Percentiles rank a stretch among this genome's conserved stretches.
These are phyloP conservation scores for Brachionus koreanus DNA, from an alignment of 1,140 invertebrate genomes.

Conservation along the genomic window DNA sequence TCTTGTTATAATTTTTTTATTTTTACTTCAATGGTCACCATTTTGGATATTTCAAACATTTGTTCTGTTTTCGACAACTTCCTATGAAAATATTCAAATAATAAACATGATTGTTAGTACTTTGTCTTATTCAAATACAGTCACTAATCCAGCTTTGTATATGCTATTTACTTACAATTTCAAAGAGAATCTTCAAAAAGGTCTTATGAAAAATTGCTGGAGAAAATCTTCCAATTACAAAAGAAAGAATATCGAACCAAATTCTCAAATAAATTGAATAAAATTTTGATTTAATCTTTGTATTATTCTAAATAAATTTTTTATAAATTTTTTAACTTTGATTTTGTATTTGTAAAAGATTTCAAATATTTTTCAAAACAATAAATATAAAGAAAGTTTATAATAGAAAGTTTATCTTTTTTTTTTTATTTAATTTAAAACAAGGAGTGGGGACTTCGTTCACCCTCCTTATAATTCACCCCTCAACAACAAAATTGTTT, in stretches of 20 bases:
- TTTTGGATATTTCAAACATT: slow-evolving; percentile 39
- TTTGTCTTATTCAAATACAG: slow-evolving; percentile 25
- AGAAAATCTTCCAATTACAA: background rate
- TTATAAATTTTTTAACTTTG: background rate
- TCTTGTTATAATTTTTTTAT: slow-evolving; percentile 28
- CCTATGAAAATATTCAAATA: slow-evolving; percentile 27
- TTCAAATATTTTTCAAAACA: no score
- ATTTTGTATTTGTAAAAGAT: no score
- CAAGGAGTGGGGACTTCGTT: no score
- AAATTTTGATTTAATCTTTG: background rate
- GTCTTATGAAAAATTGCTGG: background rate
- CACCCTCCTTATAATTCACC: no score
- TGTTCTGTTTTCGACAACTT: background rate
- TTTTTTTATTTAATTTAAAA: no score
- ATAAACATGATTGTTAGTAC: slow-evolving; percentile 37
- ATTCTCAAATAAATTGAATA: background rate
- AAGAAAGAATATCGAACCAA: background rate
- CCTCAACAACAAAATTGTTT: no score
- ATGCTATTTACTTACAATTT: slow-evolving; percentile 34
- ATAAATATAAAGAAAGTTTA: no score
- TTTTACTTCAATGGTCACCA: slow-evolving; percentile 35
- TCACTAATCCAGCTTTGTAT: slow-evolving; percentile 34
- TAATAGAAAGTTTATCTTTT: no score
- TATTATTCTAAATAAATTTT: background rate
- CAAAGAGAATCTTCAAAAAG: slow-evolving; percentile 5